Conservation (phyloP, 2,113 vertebrate species). For the Gymnobelideus leadbeateri region DNA sequence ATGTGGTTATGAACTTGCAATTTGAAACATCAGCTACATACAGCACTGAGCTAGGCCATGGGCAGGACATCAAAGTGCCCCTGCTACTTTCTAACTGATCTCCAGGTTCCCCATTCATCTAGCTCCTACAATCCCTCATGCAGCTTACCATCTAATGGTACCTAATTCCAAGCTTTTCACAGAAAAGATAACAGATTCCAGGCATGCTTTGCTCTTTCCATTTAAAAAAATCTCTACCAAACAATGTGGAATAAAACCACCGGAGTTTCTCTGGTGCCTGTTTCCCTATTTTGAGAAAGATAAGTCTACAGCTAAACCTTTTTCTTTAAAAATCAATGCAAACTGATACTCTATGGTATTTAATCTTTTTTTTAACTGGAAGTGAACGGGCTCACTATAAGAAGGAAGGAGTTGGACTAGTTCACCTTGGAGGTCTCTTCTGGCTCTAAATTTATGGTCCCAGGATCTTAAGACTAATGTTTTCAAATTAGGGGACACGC, state of each 20-base stretch:
- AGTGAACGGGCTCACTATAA: not conserved
- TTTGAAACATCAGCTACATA: not conserved
- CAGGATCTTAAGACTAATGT: not conserved
- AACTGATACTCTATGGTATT: constrained; percentile 4
- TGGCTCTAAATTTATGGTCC: not conserved
- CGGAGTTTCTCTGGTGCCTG: constrained; percentile 2
- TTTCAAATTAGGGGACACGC: not conserved
- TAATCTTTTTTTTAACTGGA: constrained; percentile 8
- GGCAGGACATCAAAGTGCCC: not conserved
- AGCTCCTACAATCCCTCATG: not conserved
- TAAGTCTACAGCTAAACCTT: not conserved
- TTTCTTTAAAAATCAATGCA: constrained; percentile 44
- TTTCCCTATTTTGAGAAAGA: constrained; percentile 26
- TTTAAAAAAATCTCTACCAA: not conserved
- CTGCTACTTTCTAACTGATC: not conserved
- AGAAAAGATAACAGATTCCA: not conserved
- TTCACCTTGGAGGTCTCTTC: not conserved
- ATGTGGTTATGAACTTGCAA: not conserved
- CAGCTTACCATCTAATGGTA: not conserved
- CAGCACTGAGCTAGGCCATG: not conserved
- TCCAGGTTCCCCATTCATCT: not conserved
- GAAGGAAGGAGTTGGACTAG: not conserved
- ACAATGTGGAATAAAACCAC: constrained; percentile 5
- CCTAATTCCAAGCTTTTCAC: not conserved
- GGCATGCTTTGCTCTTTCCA: not conserved